phyloP scores from a whole-genome alignment of 1,140 invertebrate species.

The Archegozetes longisetosus region DNA sequence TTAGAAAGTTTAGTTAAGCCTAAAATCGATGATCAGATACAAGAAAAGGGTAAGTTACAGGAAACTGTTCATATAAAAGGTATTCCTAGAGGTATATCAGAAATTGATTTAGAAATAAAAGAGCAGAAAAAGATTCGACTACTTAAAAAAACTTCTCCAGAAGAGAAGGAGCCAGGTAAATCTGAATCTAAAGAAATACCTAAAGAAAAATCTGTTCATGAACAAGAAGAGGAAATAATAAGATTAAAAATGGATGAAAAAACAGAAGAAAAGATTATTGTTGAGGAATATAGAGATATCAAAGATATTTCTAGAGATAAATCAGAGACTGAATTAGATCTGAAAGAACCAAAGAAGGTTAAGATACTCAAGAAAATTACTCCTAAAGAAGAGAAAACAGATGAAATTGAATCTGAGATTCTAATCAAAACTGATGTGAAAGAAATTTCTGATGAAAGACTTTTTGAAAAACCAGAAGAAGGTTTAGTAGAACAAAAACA shows the following conservation, averaged over 20 bases:
- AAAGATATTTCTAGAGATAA: slow-evolving; percentile 2
- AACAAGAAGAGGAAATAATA: background rate
- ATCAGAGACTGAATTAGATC: slow-evolving; percentile 2
- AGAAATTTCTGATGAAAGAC: slow-evolving; percentile 16
- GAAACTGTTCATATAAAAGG: slow-evolving; percentile 20
- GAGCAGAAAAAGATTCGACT: slow-evolving; percentile 15
- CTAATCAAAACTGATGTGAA: slow-evolving; percentile 7
- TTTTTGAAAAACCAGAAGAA: slow-evolving; percentile 11
- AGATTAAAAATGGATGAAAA: background rate
- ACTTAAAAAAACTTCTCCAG: background rate
- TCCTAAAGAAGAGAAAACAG: background rate
- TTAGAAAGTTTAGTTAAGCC: slow-evolving; percentile 19
- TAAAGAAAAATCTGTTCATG: background rate
- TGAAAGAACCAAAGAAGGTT: slow-evolving; percentile 18
- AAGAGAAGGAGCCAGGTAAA: too few species aligned
- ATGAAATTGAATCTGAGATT: background rate
- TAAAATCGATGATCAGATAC: slow-evolving; percentile 17
- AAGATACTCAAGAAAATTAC: background rate
- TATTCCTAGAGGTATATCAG: too few species aligned
- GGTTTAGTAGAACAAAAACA: too few species aligned
- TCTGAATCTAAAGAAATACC: background rate
- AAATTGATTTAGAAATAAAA: too few species aligned
- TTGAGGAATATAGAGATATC: background rate
- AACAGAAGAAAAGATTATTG: background rate
- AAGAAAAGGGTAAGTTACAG: slow-evolving; percentile 21